phyloP scores from a whole-genome alignment of 2,113 vertebrate species.

The Pluvialis apricaria region DNA sequence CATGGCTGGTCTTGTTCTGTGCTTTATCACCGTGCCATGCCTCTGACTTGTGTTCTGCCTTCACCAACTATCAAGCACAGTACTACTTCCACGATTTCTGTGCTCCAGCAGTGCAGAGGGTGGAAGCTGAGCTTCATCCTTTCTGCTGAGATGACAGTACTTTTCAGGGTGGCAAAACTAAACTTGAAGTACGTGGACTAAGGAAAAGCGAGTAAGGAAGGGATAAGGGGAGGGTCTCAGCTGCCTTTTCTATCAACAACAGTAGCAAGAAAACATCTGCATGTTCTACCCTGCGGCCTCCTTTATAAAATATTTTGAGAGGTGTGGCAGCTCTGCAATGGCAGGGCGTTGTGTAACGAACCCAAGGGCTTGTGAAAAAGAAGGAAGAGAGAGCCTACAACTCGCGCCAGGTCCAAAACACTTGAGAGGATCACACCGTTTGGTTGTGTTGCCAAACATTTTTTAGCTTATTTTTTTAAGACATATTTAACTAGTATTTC shows the following conservation, averaged over 20 bases:
- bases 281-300: not conserved
- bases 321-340: not conserved
- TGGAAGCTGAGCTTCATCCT: not conserved
- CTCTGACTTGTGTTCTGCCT: not conserved
- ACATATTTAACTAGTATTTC: not conserved
- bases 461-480: not conserved
- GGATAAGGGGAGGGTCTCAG: not conserved
- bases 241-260: not conserved
- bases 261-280: not conserved
- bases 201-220: not conserved
- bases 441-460: not conserved
- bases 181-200: not conserved
- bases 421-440: not conserved
- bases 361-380: not conserved
- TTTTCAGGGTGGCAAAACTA: not conserved
- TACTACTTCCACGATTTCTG: not conserved
- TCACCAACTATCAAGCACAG: not conserved
- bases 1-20: not conserved
- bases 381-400: not conserved
- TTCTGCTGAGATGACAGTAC: not conserved
- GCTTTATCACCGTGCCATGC: not conserved
- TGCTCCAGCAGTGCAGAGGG: not conserved
- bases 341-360: not conserved
- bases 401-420: not conserved
- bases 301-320: not conserved